A percentile compares a stretch with the other conserved stretches of the same genome.
Conservation (phyloP, 2,888 invertebrate genomes). For the Protonemura montana region DNA sequence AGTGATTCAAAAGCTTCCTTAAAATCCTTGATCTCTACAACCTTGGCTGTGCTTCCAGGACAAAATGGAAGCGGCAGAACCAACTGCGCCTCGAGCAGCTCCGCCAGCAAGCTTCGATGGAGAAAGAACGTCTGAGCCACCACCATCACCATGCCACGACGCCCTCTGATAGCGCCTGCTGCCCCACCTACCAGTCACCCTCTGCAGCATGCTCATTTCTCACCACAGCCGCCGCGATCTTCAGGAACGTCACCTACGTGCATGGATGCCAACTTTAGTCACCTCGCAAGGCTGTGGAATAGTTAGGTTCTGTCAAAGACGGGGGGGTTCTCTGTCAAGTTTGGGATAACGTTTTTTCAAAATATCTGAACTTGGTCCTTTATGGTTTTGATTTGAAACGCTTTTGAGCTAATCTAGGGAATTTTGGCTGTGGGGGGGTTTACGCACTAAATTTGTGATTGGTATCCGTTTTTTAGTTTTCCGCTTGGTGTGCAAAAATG, state of each 20-base stretch:
- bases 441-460: too few species aligned
- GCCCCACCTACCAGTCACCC: slow-evolving; percentile 50
- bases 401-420: too few species aligned
- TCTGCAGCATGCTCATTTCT: slow-evolving; percentile 69
- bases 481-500: too few species aligned
- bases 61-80: slow-evolving; percentile 68
- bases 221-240: slow-evolving; percentile 75
- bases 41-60: slow-evolving; percentile 54
- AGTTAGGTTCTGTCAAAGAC: background rate
- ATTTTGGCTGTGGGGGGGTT: too few species aligned
- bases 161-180: slow-evolving; percentile 57
- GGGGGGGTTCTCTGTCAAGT: too few species aligned
- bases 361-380: too few species aligned
- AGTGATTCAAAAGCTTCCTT: too few species aligned
- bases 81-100: slow-evolving; percentile 85
- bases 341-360: too few species aligned
- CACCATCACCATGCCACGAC: slow-evolving; percentile 55
- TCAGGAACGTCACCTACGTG: slow-evolving; percentile 77
- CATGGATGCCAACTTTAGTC: slow-evolving; percentile 73
- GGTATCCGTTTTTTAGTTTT: too few species aligned
- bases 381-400: too few species aligned
- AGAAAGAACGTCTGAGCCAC: slow-evolving; percentile 68
- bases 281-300: too few species aligned
- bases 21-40: too few species aligned
- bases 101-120: slow-evolving; percentile 81